Evolutionary conservation across 2,113 vertebrate species (phyloP).

Genomic region (Connochaetes taurinus): DNA sequence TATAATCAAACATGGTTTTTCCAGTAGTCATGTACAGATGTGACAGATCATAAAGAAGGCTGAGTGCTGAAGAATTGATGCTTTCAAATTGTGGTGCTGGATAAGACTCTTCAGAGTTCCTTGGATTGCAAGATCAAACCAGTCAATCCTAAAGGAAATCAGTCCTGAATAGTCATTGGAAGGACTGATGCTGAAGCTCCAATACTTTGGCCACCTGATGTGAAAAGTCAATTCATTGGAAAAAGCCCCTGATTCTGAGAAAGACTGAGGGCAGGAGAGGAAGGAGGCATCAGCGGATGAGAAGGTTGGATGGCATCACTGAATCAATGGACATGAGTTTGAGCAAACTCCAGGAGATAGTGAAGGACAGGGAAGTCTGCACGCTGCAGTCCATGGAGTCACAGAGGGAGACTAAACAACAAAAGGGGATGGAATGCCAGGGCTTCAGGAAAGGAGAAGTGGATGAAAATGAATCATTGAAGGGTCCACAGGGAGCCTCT

Average conservation of each 20-base stretch:
- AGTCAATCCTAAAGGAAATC: neutral
- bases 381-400: neutral
- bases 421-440: neutral
- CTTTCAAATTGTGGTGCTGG: neutral
- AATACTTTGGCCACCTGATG: neutral
- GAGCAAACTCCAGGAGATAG: neutral
- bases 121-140: neutral
- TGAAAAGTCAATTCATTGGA: neutral
- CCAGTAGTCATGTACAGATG: neutral
- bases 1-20: neutral
- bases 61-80: neutral
- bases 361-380: neutral
- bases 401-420: neutral
- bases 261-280: neutral
- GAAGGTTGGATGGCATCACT: neutral
- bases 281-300: neutral
- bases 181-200: neutral
- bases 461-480: neutral
- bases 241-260: neutral
- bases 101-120: neutral
- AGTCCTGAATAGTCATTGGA: neutral
- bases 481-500: neutral
- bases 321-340: neutral
- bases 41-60: neutral
- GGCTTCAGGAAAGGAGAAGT: neutral